A percentile compares a stretch with the other conserved stretches of the same genome.
Evolutionary conservation across 2,797 vertebrate genomes (phyloP).

Genomic region (Erethizon dorsatum): DNA sequence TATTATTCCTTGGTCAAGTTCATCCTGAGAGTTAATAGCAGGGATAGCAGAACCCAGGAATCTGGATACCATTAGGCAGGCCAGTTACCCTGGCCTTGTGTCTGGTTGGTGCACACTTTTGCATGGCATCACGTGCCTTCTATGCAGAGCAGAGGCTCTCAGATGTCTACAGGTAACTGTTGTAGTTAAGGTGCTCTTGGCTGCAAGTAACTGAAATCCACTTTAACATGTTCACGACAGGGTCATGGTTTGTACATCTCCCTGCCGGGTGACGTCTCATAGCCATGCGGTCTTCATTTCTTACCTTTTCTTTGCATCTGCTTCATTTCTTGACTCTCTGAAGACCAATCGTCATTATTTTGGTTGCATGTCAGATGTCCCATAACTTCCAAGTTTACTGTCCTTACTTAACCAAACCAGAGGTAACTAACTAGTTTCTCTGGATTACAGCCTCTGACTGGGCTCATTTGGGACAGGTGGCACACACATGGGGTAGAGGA

Average conservation of each 20-base stretch:
- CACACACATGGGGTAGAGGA: background rate
- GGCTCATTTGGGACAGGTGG: background rate
- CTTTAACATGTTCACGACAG: background rate
- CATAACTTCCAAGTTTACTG: background rate
- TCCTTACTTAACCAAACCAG: background rate
- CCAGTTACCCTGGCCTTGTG: background rate
- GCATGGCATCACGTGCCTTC: too few species aligned
- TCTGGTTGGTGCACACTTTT: background rate
- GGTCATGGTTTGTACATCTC: background rate
- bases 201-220: conserved; percentile 23
- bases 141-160: background rate
- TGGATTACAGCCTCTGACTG: background rate
- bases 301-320: background rate
- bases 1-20: background rate
- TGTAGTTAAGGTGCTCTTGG: conserved; percentile 6
- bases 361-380: background rate
- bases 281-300: background rate
- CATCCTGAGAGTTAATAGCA: background rate
- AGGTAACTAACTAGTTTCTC: background rate
- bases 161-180: background rate
- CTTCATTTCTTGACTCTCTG: background rate
- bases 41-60: background rate
- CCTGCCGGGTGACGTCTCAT: background rate
- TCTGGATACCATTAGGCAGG: background rate
- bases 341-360: background rate